phyloP scores from a whole-genome alignment of 2,797 vertebrate species.

The Diplodus sargus region DNA sequence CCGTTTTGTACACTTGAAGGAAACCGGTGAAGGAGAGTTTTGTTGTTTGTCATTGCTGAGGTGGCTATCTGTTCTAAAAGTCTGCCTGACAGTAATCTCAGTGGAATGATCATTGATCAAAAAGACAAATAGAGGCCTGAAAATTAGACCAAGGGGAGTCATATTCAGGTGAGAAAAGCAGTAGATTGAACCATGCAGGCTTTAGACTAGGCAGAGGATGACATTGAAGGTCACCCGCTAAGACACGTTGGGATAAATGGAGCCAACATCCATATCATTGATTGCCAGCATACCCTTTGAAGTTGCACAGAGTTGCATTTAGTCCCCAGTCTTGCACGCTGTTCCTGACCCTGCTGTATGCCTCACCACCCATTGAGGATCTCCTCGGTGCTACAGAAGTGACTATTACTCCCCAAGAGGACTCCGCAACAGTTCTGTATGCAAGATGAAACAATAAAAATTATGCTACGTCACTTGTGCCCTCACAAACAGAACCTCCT shows the following conservation, averaged over 20 bases:
- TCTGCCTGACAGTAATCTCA: constrained; percentile 57
- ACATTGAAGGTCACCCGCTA: constrained; percentile 68
- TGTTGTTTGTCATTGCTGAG: constrained; percentile 32
- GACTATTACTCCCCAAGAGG: constrained; percentile 9
- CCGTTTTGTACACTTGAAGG: constrained; percentile 48
- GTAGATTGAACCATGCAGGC: constrained; percentile 36
- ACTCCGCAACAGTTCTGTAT: constrained; percentile 24
- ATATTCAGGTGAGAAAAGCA: constrained; percentile 49
- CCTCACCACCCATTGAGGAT: constrained; percentile 18
- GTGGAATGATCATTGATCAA: constrained; percentile 69
- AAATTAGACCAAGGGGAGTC: constrained; percentile 60
- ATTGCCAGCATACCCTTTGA: constrained; percentile 69
- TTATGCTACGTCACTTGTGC: constrained; percentile 25
- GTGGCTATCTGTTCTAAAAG: constrained; percentile 52
- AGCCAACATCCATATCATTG: constrained; percentile 67
- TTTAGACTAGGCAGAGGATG: constrained; percentile 31
- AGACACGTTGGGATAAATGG: constrained; percentile 67
- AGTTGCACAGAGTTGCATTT: constrained; percentile 57
- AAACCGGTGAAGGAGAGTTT: constrained; percentile 48
- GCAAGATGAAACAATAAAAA: constrained; percentile 29
- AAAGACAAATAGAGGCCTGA: constrained; percentile 57
- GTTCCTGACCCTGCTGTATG: constrained; percentile 48
- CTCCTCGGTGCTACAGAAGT: constrained; percentile 10
- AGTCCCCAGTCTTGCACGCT: constrained; percentile 40
- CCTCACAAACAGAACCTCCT: constrained; percentile 29